Base-by-base conservation (phyloP, 2,113 vertebrate genomes). In the Rhabdomys dilectus region DNA sequence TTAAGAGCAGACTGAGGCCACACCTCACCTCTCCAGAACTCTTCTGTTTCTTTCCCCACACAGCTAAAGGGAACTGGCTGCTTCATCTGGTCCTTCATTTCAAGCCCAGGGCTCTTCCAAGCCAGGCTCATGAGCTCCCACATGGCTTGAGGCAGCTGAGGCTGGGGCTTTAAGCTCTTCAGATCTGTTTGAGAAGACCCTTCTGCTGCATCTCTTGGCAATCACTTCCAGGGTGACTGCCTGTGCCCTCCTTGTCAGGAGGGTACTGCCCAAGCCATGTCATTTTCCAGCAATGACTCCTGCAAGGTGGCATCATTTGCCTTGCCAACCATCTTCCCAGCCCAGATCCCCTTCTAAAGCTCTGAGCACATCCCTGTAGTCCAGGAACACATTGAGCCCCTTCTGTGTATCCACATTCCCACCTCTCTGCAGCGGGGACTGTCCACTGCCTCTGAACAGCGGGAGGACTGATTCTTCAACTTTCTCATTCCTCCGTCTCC, bases 131-230 rank as follows among this genome's bases (percentile, higher is more conserved):
- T 42, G 1, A 64, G 88, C 84, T 77, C 82, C 48, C 17, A 31
- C 36, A n/a, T 60, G 66, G 39, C 12, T 66, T 2, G 0, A 77
- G 24, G 78, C 73, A 66, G 62, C 86, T n/a, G 72, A 94, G 68
- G 70, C 86, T 86, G 73, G 86, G 77, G 45, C 77, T 87, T 73
- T 78, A 76, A 78, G 73, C 87, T 91, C 91, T 36, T 17, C 36
- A 53, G 80, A 51, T 73, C 78, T 88, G 62, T 92, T 66, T 93
- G 78, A 62, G 51, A 87, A 45, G 64, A 85, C 39, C 13, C 87
- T n/a, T 8, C 87, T 24, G 87, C 53, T 1, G 11, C 31, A 34
- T 88, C 72, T 48, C 51, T 42, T 24, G 31, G 0, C 5, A 31
- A 31, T n/a, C 11, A 1, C 77, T 24, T 70, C 56, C 29, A 62